A percentile compares a stretch with the other conserved stretches of the same genome.
Evolutionary conservation across 2,797 vertebrate genomes (phyloP).

Genomic region (Tangara arthus): DNA sequence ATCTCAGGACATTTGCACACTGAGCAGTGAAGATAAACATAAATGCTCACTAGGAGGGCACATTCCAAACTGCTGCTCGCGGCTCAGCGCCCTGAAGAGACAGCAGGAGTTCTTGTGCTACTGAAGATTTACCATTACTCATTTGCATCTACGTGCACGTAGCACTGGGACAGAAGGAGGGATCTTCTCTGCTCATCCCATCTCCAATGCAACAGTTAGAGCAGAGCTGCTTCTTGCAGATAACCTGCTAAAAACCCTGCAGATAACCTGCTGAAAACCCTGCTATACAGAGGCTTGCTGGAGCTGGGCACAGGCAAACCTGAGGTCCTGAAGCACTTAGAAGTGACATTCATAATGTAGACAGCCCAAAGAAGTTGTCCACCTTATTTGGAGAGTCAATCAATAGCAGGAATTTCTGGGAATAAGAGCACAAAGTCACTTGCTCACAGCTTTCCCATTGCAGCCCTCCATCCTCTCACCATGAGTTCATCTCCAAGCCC

Average conservation of each 20-base stretch:
- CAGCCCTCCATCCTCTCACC: background rate
- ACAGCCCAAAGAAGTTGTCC: background rate
- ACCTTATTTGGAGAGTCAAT: background rate
- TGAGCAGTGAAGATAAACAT: background rate
- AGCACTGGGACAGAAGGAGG: background rate
- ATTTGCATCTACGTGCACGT: rapidly evolving
- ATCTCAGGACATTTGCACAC: background rate
- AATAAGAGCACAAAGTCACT: background rate
- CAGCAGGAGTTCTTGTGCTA: background rate
- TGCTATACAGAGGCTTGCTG: background rate
- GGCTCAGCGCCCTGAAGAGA: background rate
- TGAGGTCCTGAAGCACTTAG: background rate
- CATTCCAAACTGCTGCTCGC: background rate
- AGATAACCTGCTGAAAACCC: background rate
- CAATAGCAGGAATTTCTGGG: background rate
- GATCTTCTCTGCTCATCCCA: background rate
- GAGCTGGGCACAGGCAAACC: background rate
- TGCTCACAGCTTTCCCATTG: background rate
- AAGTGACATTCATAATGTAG: background rate
- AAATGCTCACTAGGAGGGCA: background rate
- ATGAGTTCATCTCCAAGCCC: rapidly evolving
- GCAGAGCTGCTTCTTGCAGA: background rate
- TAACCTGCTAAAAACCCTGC: background rate
- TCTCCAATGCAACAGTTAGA: background rate
- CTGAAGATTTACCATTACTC: background rate